Base-by-base conservation (phyloP, 1,140 invertebrate genomes). In the Nasonia giraulti region DNA sequence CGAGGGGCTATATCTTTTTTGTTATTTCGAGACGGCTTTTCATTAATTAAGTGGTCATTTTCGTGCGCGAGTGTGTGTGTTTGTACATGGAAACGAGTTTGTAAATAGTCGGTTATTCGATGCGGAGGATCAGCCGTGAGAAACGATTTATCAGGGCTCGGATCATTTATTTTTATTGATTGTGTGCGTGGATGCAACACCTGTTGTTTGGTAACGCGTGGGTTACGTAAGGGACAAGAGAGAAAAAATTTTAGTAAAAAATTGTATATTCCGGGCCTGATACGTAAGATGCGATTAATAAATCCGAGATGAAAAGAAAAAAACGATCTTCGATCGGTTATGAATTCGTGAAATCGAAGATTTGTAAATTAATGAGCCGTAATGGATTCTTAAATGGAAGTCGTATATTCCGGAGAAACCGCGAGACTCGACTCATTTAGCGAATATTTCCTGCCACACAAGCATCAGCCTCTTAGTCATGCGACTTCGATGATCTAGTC, bases 41-140 rank as follows among this genome's bases (percentile, higher is more conserved):
- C 47, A 77, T 77, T 77, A 77, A 77, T 77, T 77, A 77, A 77
- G 75, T 44, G 47, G 47, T 77, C 75, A 77, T 77, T 76, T 47
- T 76, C 74, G 74, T 44, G 74, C n/a, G 40, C n/a, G 40, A 33
- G 6, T n/a, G 10, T 17, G 47, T 4, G 47, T 50, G 47, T 50
- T 37, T 37, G 33, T 37, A 14, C 12, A 50, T 17, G 47, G 20
- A 37, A 76, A 76, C 74, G 74, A 37, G 74, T 76, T 76, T 76
- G 27, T 76, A 47, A 47, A 76, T 76, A 23, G 31, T 75, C n/a
- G 33, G 33, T 75, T 6, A 12, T 75, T 44, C 40, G 40, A 75
- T 31, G 73, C 31, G 71, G 71, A 74, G 17, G 37, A 40, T 20
- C 71, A 76, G 40, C n/a, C 44, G 74, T 76, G 74, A 76, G 74